Evolutionary conservation across 2,888 invertebrate genomes (phyloP).

Genomic region (Nebria brevicollis): DNA sequence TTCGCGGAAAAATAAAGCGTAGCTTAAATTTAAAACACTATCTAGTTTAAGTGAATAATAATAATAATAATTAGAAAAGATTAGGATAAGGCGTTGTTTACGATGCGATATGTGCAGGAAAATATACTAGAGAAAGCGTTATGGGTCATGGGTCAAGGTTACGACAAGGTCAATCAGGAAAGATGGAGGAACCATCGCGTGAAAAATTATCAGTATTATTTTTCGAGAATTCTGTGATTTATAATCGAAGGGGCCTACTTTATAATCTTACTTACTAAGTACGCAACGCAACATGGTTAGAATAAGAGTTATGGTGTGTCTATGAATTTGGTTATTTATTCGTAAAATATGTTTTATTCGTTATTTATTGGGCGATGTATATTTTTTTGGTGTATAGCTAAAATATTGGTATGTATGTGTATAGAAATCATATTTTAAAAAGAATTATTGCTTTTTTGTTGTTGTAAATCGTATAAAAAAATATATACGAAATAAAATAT

Average conservation of each 20-base stretch:
- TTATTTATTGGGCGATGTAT: not conserved
- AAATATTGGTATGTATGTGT: not conserved
- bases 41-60: too few species aligned
- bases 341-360: not conserved
- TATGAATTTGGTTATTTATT: not conserved
- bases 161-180: constrained; percentile 51
- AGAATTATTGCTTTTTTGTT: not conserved
- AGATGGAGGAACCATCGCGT: constrained; percentile 12
- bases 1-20: too few species aligned
- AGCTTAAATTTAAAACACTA: too few species aligned
- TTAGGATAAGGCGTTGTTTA: not conserved
- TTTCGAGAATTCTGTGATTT: constrained; percentile 41
- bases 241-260: constrained; percentile 35
- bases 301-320: not conserved
- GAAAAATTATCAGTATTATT: constrained; percentile 38
- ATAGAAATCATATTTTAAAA: not conserved
- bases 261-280: constrained; percentile 8
- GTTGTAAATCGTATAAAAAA: too few species aligned
- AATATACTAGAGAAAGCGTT: constrained; percentile 48
- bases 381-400: not conserved
- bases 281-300: not conserved
- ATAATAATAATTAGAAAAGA: too few species aligned
- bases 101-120: constrained; percentile 34
- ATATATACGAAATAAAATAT: too few species aligned
- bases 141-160: constrained; percentile 53